Conservation (phyloP, 92 coral and sea anemone species). For the Bergia sp. region DNA sequence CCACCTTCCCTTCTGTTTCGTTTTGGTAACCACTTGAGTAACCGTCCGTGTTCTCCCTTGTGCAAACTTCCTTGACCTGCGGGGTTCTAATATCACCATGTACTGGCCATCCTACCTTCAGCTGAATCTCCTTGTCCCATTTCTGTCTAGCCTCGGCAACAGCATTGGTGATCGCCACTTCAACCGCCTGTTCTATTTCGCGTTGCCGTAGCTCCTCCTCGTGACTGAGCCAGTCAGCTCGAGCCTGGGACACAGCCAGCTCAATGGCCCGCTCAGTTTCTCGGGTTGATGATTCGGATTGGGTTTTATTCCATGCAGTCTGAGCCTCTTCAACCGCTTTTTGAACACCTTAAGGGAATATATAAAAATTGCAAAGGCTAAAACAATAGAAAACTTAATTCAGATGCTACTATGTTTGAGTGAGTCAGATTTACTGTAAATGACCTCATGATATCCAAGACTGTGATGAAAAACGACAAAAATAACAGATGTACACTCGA, state of each 20-base stretch:
- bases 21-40: no score
- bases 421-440: not conserved
- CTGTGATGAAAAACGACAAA: no score
- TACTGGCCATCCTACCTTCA: slow-evolving; percentile 36
- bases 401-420: not conserved
- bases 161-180: slow-evolving; percentile 87
- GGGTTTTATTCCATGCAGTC: slow-evolving; percentile 52
- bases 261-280: slow-evolving; percentile 78
- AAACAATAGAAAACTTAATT: not conserved
- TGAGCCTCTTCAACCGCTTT: slow-evolving; percentile 56
- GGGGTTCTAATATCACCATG: not conserved
- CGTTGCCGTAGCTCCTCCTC: slow-evolving; percentile 78
- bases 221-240: slow-evolving; percentile 80
- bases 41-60: no score
- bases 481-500: no score
- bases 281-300: slow-evolving; percentile 54
- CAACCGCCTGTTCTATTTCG: slow-evolving; percentile 82
- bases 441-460: no score
- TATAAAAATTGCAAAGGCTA: not conserved
- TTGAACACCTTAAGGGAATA: not conserved
- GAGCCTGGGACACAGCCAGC: slow-evolving; percentile 81
- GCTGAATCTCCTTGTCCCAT: slow-evolving; percentile 76
- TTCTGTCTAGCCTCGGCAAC: slow-evolving; percentile 86
- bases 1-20: no score
- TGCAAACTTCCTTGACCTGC: no score